These are phyloP conservation scores for Linepithema humile DNA, from an alignment of 1,140 invertebrate species.

Conservation along the genomic window DNA sequence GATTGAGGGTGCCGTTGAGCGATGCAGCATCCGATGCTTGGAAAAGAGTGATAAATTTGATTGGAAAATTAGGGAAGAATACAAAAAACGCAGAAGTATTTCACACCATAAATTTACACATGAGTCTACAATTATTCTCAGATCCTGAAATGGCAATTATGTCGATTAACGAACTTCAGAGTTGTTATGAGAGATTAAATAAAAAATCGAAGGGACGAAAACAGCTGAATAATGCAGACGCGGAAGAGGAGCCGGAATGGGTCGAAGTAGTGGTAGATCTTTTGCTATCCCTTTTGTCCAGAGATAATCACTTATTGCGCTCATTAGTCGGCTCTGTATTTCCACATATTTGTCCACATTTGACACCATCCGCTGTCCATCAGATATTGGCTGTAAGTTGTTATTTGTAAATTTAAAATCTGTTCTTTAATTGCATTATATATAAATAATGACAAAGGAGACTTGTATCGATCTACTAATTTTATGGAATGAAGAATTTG, in stretches of 20 bases:
- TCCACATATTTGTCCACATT: slow-evolving; percentile 88
- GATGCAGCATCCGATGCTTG: slow-evolving; percentile 86
- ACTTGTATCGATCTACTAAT: slow-evolving; percentile 7
- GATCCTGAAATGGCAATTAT: slow-evolving; percentile 88
- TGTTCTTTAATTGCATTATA: slow-evolving; percentile 19
- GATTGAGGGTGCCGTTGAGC: slow-evolving; percentile 83
- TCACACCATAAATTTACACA: slow-evolving; percentile 88
- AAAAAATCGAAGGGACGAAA: slow-evolving; percentile 80
- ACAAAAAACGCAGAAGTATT: slow-evolving; percentile 81
- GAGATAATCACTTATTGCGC: slow-evolving; percentile 88
- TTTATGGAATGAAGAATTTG: slow-evolving; percentile 4
- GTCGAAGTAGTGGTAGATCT: slow-evolving; percentile 92
- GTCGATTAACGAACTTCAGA: slow-evolving; percentile 88
- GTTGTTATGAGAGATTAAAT: slow-evolving; percentile 87
- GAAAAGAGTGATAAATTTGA: slow-evolving; percentile 85
- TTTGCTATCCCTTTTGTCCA: slow-evolving; percentile 89
- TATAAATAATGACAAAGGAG: no score
- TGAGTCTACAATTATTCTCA: slow-evolving; percentile 89
- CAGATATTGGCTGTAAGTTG: slow-evolving; percentile 88
- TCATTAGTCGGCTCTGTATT: slow-evolving; percentile 90
- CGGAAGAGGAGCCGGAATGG: slow-evolving; percentile 88
- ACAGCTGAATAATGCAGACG: slow-evolving; percentile 64
- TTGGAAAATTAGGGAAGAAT: slow-evolving; percentile 82
- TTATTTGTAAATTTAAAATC: neutral
- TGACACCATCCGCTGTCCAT: slow-evolving; percentile 88